Evolutionary conservation across 1,140 invertebrate genomes (phyloP), one percentile per base, ranked within the genome.

Genomic region (Chrysoperla carnea): DNA sequence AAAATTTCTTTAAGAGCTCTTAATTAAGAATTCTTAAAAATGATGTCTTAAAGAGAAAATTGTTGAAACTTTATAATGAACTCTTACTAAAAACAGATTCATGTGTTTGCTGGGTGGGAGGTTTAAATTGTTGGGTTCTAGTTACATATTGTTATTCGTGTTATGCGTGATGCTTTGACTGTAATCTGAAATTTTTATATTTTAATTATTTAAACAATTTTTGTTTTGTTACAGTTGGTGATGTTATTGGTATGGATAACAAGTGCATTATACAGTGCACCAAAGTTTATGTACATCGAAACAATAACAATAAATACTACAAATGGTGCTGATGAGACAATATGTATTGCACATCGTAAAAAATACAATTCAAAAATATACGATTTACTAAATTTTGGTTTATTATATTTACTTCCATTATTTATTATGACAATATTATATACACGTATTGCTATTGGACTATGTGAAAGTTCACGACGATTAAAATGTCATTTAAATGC

Each of bases 331-430:
- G 66, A 66, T 46, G 81, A 84, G 54, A 78, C 78, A 6, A 76
- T 84, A 29, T 85, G 82, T 55, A 70, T 81, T 23, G 61, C 76
- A 0, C 74, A 81, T 49, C 67, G 81, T 4, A 71, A 72, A 52
- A 76, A 79, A 51, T 83, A 80, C 57, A 77, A 84, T 53, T 82
- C 79, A 0, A 72, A 79, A 53, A 53, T 79, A 15, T 72, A 83
- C 51, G 81, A 85, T 53, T 74, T 78, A 51, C 72, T 83, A 43
- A 84, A 83, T 60, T 78, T 85, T 52, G 71, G 75, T 6, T 63
- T 84, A 1, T 70, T 84, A 1, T 86, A 85, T 53, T 66, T 82
- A 6, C 63, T 80, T 27, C 82, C 83, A 1, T 59, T 86, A 4
- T 60, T 70, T 15, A 70, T 85, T 4, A 85, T 86, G 70, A 72